These are phyloP conservation scores for Macaca mulatta DNA, from an alignment of 2,113 vertebrate genomes.

Conservation along the genomic window DNA sequence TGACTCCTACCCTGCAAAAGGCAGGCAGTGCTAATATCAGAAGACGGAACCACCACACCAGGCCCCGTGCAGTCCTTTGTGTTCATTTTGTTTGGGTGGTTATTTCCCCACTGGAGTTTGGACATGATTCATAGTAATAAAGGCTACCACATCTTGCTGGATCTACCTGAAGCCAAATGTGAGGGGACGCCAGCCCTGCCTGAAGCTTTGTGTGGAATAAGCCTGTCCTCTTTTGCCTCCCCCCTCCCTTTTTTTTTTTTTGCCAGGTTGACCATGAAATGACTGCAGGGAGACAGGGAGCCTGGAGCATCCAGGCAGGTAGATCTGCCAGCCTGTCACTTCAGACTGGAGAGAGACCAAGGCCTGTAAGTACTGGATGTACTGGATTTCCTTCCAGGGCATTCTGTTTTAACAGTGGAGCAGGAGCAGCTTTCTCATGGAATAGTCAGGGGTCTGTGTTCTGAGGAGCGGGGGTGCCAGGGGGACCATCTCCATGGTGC, in stretches of 20 bases:
- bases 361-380: conserved; percentile 11
- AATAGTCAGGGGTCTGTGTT: not conserved
- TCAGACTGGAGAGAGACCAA: conserved; percentile 23
- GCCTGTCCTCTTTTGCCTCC: conserved; percentile 30
- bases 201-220: conserved; percentile 31
- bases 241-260: not conserved
- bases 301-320: not conserved
- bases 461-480: not conserved
- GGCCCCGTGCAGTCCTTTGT: not conserved
- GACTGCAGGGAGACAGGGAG: not conserved
- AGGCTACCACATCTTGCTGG: conserved; percentile 64
- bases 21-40: not conserved
- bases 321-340: not conserved
- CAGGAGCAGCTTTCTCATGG: not conserved
- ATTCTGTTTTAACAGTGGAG: not conserved
- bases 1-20: not conserved
- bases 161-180: conserved; percentile 63
- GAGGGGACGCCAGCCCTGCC: conserved; percentile 61
- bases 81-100: not conserved
- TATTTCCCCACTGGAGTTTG: not conserved
- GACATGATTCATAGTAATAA: conserved; percentile 45
- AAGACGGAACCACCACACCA: not conserved
- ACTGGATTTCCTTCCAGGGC: not conserved
- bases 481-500: not conserved
- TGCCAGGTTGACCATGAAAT: conserved; percentile 24